Evolutionary conservation across 2,113 vertebrate genomes (phyloP).

Genomic region (Saccopteryx leptura): DNA sequence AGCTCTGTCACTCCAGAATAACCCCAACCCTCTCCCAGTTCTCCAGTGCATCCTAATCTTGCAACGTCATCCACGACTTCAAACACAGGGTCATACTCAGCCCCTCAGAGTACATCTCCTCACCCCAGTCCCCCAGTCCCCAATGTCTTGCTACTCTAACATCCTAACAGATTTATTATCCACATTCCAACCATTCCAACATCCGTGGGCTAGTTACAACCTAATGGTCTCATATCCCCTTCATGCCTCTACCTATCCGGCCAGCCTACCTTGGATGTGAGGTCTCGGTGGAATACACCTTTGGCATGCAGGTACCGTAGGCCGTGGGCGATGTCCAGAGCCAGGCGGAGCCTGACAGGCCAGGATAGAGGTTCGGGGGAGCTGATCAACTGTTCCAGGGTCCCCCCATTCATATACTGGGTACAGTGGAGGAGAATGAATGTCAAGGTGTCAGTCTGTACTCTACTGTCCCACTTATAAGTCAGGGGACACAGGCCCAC

Average conservation of each 20-base stretch:
- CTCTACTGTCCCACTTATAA: slow-evolving; percentile 17
- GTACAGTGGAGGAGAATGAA: accelerated
- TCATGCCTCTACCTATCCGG: neutral
- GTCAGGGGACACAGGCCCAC: neutral
- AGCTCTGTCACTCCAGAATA: neutral
- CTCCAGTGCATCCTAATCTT: neutral
- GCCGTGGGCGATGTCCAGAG: slow-evolving; percentile 94
- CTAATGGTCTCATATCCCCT: neutral
- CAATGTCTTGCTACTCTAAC: neutral
- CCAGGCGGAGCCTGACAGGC: slow-evolving; percentile 92
- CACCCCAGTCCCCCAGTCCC: neutral
- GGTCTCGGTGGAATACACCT: slow-evolving; percentile 96
- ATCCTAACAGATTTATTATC: neutral
- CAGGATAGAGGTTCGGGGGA: slow-evolving; percentile 94
- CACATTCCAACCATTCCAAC: neutral
- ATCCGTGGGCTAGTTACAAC: neutral
- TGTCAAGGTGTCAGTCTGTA: neutral
- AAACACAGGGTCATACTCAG: neutral
- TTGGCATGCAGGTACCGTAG: slow-evolving; percentile 97
- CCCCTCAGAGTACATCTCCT: neutral
- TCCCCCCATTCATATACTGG: slow-evolving; percentile 97
- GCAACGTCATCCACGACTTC: neutral
- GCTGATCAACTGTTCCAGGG: slow-evolving; percentile 97
- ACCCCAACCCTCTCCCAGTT: neutral
- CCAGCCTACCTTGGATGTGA: slow-evolving; percentile 95